Evolutionary conservation across 23 tunicate species (phyloP).

Genomic region (Aplidium turbinatum): DNA sequence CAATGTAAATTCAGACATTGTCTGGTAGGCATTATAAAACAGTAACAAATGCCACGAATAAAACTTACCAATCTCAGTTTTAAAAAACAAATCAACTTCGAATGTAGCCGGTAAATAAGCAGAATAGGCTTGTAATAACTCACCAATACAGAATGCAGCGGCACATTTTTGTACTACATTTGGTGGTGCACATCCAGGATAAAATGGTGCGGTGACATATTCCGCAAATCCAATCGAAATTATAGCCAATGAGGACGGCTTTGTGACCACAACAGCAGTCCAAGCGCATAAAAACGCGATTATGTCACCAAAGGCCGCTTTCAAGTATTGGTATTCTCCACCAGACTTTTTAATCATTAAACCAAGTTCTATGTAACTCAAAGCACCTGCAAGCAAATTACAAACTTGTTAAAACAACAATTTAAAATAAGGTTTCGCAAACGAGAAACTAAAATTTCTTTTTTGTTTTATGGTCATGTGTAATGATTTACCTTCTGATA

Average conservation of each 20-base stretch:
- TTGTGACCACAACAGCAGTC: slow-evolving; percentile 81
- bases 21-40: no score
- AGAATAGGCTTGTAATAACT: slow-evolving; percentile 8
- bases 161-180: slow-evolving; percentile 72
- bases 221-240: slow-evolving; percentile 89
- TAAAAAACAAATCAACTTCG: no score
- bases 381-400: slow-evolving; percentile 53
- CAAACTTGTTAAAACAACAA: no score
- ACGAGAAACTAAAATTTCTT: no score
- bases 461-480: no score
- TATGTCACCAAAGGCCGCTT: slow-evolving; percentile 77
- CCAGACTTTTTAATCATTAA: slow-evolving; percentile 86
- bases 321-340: slow-evolving; percentile 86
- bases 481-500: no score
- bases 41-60: no score
- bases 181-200: slow-evolving; percentile 92
- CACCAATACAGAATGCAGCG: slow-evolving; percentile 85
- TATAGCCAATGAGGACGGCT: slow-evolving; percentile 92
- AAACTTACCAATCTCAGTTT: no score
- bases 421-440: no score
- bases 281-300: slow-evolving; percentile 86
- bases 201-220: slow-evolving; percentile 93
- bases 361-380: slow-evolving; percentile 90
- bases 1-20: no score
- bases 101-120: no score